Evolutionary conservation across 1,140 invertebrate species (phyloP), one percentile per base, ranked within the genome.

Genomic region (Macrocentrus cingulum): DNA sequence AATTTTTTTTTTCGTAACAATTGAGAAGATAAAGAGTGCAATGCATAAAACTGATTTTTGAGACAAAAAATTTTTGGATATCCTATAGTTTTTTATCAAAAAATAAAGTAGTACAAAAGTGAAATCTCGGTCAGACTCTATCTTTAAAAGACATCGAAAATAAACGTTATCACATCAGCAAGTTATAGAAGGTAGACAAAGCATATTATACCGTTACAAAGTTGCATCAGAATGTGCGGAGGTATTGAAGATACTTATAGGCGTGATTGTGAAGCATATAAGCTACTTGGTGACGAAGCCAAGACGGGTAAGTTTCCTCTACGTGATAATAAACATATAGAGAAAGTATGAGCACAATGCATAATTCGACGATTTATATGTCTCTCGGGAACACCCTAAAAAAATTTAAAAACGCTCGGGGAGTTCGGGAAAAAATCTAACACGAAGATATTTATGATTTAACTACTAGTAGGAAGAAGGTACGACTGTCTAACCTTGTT

Each of bases 331-430:
- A 91, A 56, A n/a, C n/a, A 85, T 86, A 45, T 82, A 84, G 5
- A 91, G 72, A 60, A 91, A 91, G 68, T n/a, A n/a, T 91, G 89
- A 41, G 81, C 82, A 63, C 86, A 85, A n/a, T n/a, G n/a, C n/a
- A n/a, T n/a, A n/a, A n/a, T n/a, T n/a, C n/a, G n/a, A n/a, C n/a
- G n/a, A n/a, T n/a, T n/a, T n/a, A n/a, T n/a, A n/a, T n/a, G n/a
- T n/a, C n/a, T n/a, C n/a, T n/a, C n/a, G n/a, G n/a, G n/a, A n/a
- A n/a, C n/a, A n/a, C n/a, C n/a, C n/a, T n/a, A n/a, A n/a, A n/a
- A n/a, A n/a, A n/a, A n/a, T n/a, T n/a, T n/a, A n/a, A n/a, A n/a
- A n/a, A n/a, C n/a, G n/a, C n/a, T n/a, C n/a, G n/a, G n/a, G n/a
- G n/a, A n/a, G n/a, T n/a, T n/a, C n/a, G n/a, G n/a, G n/a, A n/a